Base-by-base conservation (phyloP, 2,797 vertebrate species). In the Choloepus didactylus region DNA sequence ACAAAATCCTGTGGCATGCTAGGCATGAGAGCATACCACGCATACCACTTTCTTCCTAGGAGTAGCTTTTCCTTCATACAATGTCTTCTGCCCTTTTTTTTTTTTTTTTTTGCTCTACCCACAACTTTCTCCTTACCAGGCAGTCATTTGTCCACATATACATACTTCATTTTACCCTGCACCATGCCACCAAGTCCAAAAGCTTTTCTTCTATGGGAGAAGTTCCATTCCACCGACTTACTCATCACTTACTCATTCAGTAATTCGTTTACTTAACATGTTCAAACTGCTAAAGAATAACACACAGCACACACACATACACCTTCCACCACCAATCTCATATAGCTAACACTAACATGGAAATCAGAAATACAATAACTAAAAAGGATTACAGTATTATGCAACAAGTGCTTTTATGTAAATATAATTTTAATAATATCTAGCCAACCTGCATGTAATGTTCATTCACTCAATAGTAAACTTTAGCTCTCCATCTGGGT, bases 261-360 rank as follows among this genome's bases (percentile, higher is more conserved):
- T n/a, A 23, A 27, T 70, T 73, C 56, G 56, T 83, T 59, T 89
- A 81, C 29, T 66, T 59, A 96, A 89, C 89, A 35, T 38, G 80
- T 79, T 46, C 9, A 18, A 83, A 38, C 18, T 49, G 25, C 27
- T 46, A 54, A 56, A 97, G 38, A 89, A 46, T 6, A 31, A 89
- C 44, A 49, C 19, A 69, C 9, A 35, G 18, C 29, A 35, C 27
- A 54, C 15, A 41, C 35, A 41, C 9, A 27, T 18, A 73, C 62
- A 41, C 44, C 16, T 19, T 11, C 70, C 70, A 4, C 41, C 12
- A 10, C 25, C 51, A 54, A 3, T n/a, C 41, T 82, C 56, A n/a
- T 3, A n/a, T 0, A 60, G 35, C 41, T 60, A 46, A 83, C 5
- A 23, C 14, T 60, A 86, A 64, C 3, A 12, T 29, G 27, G 27